Base-by-base conservation (phyloP, 1,140 invertebrate genomes). In the Eciton burchellii region DNA sequence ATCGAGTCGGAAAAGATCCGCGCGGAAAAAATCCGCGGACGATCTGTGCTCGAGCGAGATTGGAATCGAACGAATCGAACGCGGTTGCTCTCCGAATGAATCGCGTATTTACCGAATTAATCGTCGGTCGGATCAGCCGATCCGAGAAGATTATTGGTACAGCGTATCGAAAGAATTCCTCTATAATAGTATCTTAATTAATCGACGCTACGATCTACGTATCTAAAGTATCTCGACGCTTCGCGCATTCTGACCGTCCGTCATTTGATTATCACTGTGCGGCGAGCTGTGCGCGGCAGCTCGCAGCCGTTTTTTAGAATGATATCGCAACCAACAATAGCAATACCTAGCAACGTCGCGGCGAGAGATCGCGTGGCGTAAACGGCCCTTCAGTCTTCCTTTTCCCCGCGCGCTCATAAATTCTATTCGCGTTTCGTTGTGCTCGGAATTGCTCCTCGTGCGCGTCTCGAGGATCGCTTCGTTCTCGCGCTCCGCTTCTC, bases 391-490 rank as follows among this genome's bases (percentile, higher is more conserved):
- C 35, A 29, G 43, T 45, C 63, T 54, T 35, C 35, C n/a, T 21
- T 4, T 35, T 68, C 11, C 16, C 35, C 54, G 62, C 74, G 35
- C 29, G 49, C 26, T 70, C 74, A 21, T 49, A 24, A 68, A 70
- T 45, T 79, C 49, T 68, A 45, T 41, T 79, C 41, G 21, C 26
- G 49, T 54, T 82, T 86, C 84, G 83, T 70, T 45, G 43, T 70
- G 49, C 83, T 62, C 26, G 16, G 66, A 63, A 56, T 71, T 82
- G 83, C 68, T 68, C 12, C 63, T 77, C 62, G 49, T 24, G 49
- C 43, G 63, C 63, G 41, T 68, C 35, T 21, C 74, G 74, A 54
- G 49, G 21, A 79, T 79, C 49, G 26, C 41, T 49, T 63, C 47
- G 52, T 21, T n/a, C 63, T 26, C 56, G 49, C 29, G 41, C 14